Base-by-base conservation (phyloP, 1,140 invertebrate genomes). In the Brachionus plicatilis region DNA sequence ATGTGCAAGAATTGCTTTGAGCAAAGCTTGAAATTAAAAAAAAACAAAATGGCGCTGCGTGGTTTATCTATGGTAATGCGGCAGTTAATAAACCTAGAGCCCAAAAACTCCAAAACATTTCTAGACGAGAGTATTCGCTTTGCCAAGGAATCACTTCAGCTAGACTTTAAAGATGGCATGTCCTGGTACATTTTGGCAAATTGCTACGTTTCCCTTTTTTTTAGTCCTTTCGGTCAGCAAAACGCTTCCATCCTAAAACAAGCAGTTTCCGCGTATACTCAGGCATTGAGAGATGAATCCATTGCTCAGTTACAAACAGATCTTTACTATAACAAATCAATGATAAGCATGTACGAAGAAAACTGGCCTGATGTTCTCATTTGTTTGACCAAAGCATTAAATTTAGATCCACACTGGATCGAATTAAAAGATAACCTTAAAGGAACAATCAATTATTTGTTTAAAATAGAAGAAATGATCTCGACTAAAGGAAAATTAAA, bases 131-230 rank as follows among this genome's bases (percentile, higher is more conserved):
- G 94, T 86, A 92, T 96, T 2, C 92, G 93, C 70, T 92, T 93
- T 86, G 95, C 95, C 0, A 95, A 94, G 88, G 93, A 95, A 87
- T 94, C 95, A 14, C 92, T 96, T 1, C 91, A 93, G 84, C 87
- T 95, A 14, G 94, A 96, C 88, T 91, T 93, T 17, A 92, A 92
- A 75, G 95, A 96, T 91, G 94, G 94, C 14, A 90, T 92, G 14
- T 96, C 94, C 0, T 96, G 95, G 95, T 88, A 91, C 84, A 92
- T 95, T 85, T 90, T 95, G 60, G 95, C 94, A 20, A 96, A 96
- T 91, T 94, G 94, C 1, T 94, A 95, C 88, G 90, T 96, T 53
- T 93, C 93, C 70, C 92, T 92, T 66, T 95, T 94, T 89, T 95
- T 95, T 89, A 92, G 79, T 68, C 79, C 79, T 6, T 82, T 91